These are phyloP conservation scores for Ennomos erosarius DNA, from an alignment of 2,888 invertebrate species.

Conservation along the genomic window DNA sequence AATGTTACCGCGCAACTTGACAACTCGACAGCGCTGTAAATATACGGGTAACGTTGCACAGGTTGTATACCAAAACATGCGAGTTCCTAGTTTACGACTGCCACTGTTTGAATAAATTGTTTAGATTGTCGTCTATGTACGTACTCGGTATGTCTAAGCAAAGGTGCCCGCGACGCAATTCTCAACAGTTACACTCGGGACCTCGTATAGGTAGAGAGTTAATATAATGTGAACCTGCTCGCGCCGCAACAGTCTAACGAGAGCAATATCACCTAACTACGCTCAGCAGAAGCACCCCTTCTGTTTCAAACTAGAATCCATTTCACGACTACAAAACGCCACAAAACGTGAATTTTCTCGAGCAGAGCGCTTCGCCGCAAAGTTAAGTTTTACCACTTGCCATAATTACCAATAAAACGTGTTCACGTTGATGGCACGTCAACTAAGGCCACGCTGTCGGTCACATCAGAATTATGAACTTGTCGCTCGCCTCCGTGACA, in stretches of 20 bases:
- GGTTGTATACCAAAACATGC: slow-evolving; percentile 71
- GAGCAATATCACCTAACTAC: slow-evolving; percentile 76
- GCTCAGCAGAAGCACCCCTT: slow-evolving; percentile 69
- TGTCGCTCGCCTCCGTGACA: slow-evolving; percentile 67
- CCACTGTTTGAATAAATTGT: slow-evolving; percentile 71
- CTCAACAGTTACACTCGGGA: slow-evolving; percentile 48
- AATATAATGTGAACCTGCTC: slow-evolving; percentile 59
- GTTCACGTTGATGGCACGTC: slow-evolving; percentile 66
- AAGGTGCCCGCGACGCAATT: slow-evolving; percentile 50
- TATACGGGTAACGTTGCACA: slow-evolving; percentile 70
- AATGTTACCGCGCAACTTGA: slow-evolving; percentile 74
- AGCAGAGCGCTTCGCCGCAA: slow-evolving; percentile 63
- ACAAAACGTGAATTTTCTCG: slow-evolving; percentile 75
- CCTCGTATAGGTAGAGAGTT: slow-evolving; percentile 55
- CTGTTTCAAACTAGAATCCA: slow-evolving; percentile 80
- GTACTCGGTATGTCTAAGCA: slow-evolving; percentile 48
- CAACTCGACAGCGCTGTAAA: slow-evolving; percentile 76
- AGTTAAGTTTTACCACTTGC: slow-evolving; percentile 76
- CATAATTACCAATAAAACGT: slow-evolving; percentile 79
- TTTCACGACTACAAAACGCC: slow-evolving; percentile 75
- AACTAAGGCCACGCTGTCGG: slow-evolving; percentile 49
- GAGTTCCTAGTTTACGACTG: slow-evolving; percentile 67
- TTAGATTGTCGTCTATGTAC: slow-evolving; percentile 63
- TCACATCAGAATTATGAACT: slow-evolving; percentile 71
- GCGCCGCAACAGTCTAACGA: slow-evolving; percentile 69